Evolutionary conservation across 2,113 vertebrate species (phyloP).

Genomic region (Varanus salvator): DNA sequence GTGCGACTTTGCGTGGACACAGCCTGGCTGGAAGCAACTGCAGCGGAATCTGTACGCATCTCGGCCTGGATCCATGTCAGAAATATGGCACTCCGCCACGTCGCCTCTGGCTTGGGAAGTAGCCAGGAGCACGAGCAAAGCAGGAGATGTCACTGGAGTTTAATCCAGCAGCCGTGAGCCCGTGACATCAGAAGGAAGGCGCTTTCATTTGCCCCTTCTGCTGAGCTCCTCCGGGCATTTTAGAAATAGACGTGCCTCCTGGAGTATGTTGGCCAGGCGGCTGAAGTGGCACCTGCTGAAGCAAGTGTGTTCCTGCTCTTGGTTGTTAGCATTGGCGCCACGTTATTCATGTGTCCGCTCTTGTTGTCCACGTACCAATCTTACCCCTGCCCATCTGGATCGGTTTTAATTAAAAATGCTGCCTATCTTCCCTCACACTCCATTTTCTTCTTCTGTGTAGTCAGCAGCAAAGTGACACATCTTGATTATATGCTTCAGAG

Average conservation of each 20-base stretch:
- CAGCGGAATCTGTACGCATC: not conserved
- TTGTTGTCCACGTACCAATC: not conserved
- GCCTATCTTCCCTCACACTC: not conserved
- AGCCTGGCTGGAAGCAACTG: not conserved
- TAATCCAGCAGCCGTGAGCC: not conserved
- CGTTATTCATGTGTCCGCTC: not conserved
- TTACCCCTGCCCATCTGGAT: rapidly evolving
- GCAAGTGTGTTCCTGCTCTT: not conserved
- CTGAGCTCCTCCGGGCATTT: not conserved
- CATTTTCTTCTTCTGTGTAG: conserved; percentile 5
- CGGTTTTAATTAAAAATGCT: conserved; percentile 7
- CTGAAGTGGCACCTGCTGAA: not conserved
- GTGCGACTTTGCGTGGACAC: not conserved
- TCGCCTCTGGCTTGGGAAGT: not conserved
- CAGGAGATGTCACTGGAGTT: not conserved
- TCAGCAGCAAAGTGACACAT: not conserved
- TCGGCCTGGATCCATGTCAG: not conserved
- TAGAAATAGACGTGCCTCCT: not conserved
- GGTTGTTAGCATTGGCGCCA: not conserved
- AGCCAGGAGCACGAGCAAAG: not conserved
- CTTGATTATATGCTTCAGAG: conserved; percentile 12
- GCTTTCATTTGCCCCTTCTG: not conserved
- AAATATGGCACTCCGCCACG: not conserved
- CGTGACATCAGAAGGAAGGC: not conserved
- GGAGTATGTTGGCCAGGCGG: not conserved